Evolutionary conservation across 2,888 invertebrate genomes (phyloP), one percentile per base, ranked within the genome.

Genomic region (Chrysopilus asiliformis): DNA sequence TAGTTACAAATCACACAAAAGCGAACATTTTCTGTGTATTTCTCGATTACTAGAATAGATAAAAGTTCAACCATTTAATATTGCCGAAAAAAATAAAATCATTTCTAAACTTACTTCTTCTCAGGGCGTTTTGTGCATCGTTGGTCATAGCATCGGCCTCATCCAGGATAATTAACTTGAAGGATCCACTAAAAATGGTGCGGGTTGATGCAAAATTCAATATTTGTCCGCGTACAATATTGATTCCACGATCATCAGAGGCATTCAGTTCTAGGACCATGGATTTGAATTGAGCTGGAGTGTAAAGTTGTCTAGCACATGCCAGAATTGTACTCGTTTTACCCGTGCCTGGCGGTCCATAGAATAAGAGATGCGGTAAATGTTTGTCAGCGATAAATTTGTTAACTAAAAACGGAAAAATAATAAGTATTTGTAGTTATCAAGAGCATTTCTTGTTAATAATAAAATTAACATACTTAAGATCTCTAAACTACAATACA

Each of bases 121-220:
- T 70, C 2, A 95, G 68, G 18, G 98, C 97, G 72, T 97, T 99
- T 60, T 99, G 98, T 2, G 98, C 98, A 74, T 99, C 98, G 61
- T 86, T 85, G 1, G 97, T 99, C 97, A 98, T 98, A 0, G 95
- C 93, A 71, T 98, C 97, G 1, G 97, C 97, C 69, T 98, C 97
- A 70, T 98, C 97, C 15, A 98, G 67, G 47, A 98, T 94, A 27
- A 98, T 87, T 25, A 98, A 65, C 58, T 98, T 98, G 47, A 89
- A 93, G 0, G 90, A 87, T 32, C 82, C 80, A 64, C 82, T 89
- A 56, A 93, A 94, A 51, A 95, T 86, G 4, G 93, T 91, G 54
- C 87, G 76, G 3, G 95, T 97, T 46, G 93, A 93, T 3, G 97
- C 95, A 72, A 98, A 98, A 58, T 81, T 93, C 25, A 95, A 68